Percentiles rank a stretch among this genome's conserved stretches.
Conservation (phyloP, 2,797 vertebrate species). For the Spea hammondii region DNA sequence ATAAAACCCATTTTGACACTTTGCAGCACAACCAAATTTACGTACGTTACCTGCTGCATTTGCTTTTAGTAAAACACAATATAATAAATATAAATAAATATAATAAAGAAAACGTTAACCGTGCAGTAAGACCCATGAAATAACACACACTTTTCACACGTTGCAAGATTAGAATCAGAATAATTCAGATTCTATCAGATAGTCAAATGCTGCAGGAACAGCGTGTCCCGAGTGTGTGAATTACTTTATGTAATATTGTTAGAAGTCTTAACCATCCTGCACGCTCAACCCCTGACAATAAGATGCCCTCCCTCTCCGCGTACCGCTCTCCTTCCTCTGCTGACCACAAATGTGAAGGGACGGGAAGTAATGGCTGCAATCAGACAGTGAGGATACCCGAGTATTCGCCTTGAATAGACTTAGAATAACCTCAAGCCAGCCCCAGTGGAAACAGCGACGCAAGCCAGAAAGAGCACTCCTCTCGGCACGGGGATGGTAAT, state of each 20-base stretch:
- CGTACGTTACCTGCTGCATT: too few species aligned
- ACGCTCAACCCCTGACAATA: slow-evolving; percentile 52
- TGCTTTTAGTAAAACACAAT: too few species aligned
- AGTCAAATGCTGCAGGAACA: slow-evolving; percentile 18
- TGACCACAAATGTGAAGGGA: slow-evolving; percentile 67
- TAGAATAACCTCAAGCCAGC: slow-evolving; percentile 47
- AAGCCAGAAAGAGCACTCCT: slow-evolving; percentile 34
- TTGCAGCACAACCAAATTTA: too few species aligned
- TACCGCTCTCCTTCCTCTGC: slow-evolving; percentile 64
- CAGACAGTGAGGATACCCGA: slow-evolving; percentile 43
- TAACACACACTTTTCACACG: background rate
- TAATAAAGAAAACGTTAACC: too few species aligned
- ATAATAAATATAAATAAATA: too few species aligned
- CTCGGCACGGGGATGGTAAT: too few species aligned
- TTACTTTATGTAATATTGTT: slow-evolving; percentile 50
- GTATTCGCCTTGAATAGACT: slow-evolving; percentile 50
- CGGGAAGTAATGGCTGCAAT: slow-evolving; percentile 69
- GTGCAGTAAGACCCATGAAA: background rate
- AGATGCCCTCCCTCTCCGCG: slow-evolving; percentile 52
- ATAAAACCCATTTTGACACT: too few species aligned
- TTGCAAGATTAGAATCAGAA: slow-evolving; percentile 15
- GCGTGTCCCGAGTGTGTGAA: slow-evolving; percentile 12
- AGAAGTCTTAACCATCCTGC: slow-evolving; percentile 54
- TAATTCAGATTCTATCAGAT: slow-evolving; percentile 23
- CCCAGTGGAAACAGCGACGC: slow-evolving; percentile 48